phyloP scores from a whole-genome alignment of 92 coral and sea anemone species.

The Actinostola sp. region DNA sequence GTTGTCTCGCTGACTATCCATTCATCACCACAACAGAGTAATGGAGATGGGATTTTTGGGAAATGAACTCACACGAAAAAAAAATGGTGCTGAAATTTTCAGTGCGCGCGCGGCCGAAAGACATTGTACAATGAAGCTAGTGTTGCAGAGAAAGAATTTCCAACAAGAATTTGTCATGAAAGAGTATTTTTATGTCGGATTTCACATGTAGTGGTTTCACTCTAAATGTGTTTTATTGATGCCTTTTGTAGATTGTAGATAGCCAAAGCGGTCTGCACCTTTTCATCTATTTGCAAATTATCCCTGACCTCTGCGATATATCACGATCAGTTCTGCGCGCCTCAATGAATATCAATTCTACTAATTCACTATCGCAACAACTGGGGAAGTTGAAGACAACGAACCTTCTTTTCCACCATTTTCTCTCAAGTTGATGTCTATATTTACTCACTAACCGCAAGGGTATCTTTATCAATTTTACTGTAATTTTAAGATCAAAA shows the following conservation, averaged over 20 bases:
- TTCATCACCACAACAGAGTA: too few relatives aligned
- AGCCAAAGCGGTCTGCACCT: conserved; percentile 12
- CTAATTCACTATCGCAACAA: neutral
- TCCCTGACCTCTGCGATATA: conserved; percentile 1
- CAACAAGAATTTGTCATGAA: too few relatives aligned
- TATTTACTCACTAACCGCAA: conserved; percentile 11
- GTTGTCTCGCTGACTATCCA: too few relatives aligned
- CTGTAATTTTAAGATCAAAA: conserved; percentile 14
- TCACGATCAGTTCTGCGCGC: neutral
- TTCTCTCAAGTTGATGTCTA: neutral
- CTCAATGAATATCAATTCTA: neutral
- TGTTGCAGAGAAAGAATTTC: too few relatives aligned
- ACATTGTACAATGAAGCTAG: too few relatives aligned
- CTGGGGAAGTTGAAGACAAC: neutral
- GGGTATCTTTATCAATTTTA: neutral
- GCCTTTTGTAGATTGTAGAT: conserved; percentile 27
- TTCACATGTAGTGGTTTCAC: conserved; percentile 8
- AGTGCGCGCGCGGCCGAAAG: too few relatives aligned
- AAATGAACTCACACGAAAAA: too few relatives aligned
- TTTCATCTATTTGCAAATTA: conserved; percentile 12
- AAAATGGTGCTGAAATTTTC: too few relatives aligned
- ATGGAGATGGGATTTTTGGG: too few relatives aligned
- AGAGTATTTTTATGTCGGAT: too few relatives aligned
- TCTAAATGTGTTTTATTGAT: conserved; percentile 32
- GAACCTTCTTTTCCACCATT: neutral